Percentiles rank a stretch among this genome's conserved stretches.
Evolutionary conservation across 2,888 invertebrate genomes (phyloP).

Genomic region (Harpalus rubripes): DNA sequence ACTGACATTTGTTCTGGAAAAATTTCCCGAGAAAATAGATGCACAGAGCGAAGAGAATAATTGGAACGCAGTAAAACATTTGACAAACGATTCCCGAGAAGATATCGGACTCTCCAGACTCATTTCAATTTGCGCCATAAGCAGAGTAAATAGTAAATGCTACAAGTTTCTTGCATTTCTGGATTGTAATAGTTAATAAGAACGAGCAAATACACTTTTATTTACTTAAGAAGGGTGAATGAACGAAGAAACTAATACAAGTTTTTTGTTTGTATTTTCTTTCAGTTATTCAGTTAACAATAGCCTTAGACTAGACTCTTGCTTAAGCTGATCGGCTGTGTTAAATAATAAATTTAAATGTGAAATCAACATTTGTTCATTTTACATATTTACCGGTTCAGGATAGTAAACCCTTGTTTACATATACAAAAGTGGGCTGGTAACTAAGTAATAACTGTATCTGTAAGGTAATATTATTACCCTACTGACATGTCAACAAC

Average conservation of each 20-base stretch:
- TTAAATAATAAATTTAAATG: too few species aligned
- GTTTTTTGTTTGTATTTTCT: neutral
- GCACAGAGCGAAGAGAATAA: conserved; percentile 6
- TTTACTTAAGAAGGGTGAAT: neutral
- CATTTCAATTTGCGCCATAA: conserved; percentile 22
- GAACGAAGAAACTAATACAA: neutral
- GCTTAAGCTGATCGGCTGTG: too few species aligned
- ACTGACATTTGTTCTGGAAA: conserved; percentile 22
- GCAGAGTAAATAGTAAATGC: neutral
- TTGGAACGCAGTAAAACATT: conserved; percentile 35
- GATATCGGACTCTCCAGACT: conserved; percentile 4
- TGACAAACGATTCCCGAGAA: conserved; percentile 28
- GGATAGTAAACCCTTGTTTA: too few species aligned
- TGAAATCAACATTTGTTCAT: too few species aligned
- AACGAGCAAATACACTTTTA: neutral
- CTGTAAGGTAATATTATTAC: too few species aligned
- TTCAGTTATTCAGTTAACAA: too few species aligned
- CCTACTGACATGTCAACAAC: too few species aligned
- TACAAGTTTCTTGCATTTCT: neutral
- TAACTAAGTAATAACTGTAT: too few species aligned
- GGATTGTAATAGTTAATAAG: neutral
- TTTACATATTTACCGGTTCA: too few species aligned
- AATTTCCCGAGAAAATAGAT: conserved; percentile 29
- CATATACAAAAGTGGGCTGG: too few species aligned
- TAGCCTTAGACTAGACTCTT: too few species aligned